Base-by-base conservation (phyloP, 1,140 invertebrate species). In the Caenorhabditis remanei region DNA sequence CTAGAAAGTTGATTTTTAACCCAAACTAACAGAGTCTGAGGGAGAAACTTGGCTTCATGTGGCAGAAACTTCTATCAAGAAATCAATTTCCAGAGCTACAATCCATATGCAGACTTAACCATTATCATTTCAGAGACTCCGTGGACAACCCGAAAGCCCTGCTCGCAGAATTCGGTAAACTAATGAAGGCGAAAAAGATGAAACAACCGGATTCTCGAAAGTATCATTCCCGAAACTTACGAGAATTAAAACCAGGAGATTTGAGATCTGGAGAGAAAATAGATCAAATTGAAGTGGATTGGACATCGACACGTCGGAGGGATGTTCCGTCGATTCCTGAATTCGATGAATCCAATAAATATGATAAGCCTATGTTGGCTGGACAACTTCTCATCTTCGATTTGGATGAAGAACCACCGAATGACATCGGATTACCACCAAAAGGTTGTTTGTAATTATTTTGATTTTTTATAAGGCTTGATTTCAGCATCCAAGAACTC, bases 321-420 rank as follows among this genome's bases (percentile, higher is more conserved):
- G 86, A 87, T 41, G 85, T 85, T 41, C 67, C 85, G n/a, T 32
- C 61, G 11, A 21, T 79, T 40, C 53, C 67, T 3, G 53, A 58
- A n/a, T 71, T 71, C 4, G 63, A 67, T 55, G 41, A 16, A 24
- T 55, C 48, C 32, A 40, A 9, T 4, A 67, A 89, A 48, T 71
- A 89, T 53, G 90, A 91, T 21, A 83, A 65, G 40, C 91, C 92
- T n/a, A 90, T 89, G 88, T 91, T 92, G 53, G 83, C 91, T 46
- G 91, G 91, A 11, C 91, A 92, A 65, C 61, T 92, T 40, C 75
- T 92, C 14, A 91, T 92, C 63, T 92, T 90, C 63, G 91, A 92
- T 89, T 55, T 92, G 55, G 91, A 92, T 65, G 91, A 92, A 86
- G 91, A 90, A 46, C 91, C 91, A 8, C 91, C 90, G 5, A 48